Percentiles rank a stretch among this genome's conserved stretches.
Conservation (phyloP, 2,113 vertebrate species). For the Mesoclemmys tuberculata region DNA sequence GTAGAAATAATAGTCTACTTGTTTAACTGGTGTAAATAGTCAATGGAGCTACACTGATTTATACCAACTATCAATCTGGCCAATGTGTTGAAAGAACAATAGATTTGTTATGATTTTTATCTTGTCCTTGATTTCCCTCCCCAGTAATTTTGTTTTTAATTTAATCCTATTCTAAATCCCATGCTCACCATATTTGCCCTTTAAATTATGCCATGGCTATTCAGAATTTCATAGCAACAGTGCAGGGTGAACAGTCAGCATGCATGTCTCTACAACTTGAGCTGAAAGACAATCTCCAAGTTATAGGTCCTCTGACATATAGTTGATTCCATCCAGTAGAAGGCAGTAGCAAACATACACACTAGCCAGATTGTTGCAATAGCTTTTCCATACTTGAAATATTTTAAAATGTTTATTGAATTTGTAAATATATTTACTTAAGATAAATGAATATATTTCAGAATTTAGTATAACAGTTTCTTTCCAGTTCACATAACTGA, state of each 20-base stretch:
- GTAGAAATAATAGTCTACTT: background rate
- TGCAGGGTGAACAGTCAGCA: background rate
- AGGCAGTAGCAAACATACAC: fast-evolving
- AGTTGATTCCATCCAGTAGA: background rate
- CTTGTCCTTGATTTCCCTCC: background rate
- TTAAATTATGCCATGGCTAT: background rate
- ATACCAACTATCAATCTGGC: background rate
- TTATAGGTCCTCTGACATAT: fast-evolving
- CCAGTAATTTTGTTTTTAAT: background rate
- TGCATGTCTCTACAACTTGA: fast-evolving
- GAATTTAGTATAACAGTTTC: background rate
- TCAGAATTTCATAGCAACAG: fast-evolving
- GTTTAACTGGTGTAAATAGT: background rate
- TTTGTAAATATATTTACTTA: background rate
- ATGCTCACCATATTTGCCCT: background rate
- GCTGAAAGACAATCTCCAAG: background rate
- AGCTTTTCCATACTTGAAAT: background rate
- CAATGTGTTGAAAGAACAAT: background rate
- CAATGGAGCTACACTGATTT: background rate
- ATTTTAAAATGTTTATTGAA: background rate
- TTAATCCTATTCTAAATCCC: background rate
- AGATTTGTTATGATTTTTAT: background rate
- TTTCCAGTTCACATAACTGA: background rate
- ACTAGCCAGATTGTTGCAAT: background rate
- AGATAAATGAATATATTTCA: background rate